These are phyloP conservation scores for Morus bassanus DNA, from an alignment of 2,797 vertebrate species.

Conservation along the genomic window DNA sequence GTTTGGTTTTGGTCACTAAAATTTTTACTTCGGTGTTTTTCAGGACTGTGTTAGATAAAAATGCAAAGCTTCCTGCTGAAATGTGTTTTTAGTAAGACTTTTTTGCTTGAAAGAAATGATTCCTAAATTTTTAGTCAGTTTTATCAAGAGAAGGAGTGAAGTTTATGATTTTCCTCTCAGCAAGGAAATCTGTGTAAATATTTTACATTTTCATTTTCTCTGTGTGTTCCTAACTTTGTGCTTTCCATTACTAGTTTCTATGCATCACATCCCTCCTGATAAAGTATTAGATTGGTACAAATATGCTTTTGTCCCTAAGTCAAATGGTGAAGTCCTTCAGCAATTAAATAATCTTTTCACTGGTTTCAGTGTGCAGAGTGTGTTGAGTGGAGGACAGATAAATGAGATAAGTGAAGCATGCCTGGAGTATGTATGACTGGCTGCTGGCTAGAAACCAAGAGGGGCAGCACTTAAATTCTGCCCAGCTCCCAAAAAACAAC, in stretches of 20 bases:
- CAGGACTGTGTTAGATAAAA: background rate
- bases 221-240: background rate
- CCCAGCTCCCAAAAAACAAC: background rate
- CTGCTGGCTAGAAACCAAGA: background rate
- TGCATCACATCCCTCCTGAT: background rate
- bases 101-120: background rate
- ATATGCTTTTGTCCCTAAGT: background rate
- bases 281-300: background rate
- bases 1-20: background rate
- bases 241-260: background rate
- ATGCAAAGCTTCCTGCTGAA: background rate
- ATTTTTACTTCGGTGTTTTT: background rate
- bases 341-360: background rate
- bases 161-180: background rate
- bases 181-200: background rate
- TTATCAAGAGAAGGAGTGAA: background rate
- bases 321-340: background rate
- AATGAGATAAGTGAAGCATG: background rate
- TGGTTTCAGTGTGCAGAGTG: background rate
- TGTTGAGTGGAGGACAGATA: background rate
- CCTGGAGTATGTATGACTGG: fast-evolving
- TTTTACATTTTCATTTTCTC: background rate
- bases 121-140: background rate
- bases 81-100: background rate
- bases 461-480: background rate